Conservation (phyloP, 2,797 vertebrate species). For the Parauchenoglanis punctatus region DNA sequence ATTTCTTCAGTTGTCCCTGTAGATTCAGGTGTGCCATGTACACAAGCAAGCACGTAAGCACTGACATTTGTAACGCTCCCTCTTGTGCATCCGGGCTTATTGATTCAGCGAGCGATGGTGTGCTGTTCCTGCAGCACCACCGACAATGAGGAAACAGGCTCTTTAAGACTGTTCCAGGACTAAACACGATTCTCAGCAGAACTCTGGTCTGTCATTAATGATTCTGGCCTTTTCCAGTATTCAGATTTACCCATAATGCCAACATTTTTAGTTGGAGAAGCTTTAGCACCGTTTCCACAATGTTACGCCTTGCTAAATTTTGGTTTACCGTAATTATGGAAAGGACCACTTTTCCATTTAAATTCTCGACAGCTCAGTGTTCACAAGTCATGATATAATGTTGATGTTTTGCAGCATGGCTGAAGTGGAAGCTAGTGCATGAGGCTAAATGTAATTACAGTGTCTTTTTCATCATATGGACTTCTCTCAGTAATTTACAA, state of each 20-base stretch:
- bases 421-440: background rate
- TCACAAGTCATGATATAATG: background rate
- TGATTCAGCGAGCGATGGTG: slow-evolving; percentile 47
- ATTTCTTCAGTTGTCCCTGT: slow-evolving; percentile 8
- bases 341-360: background rate
- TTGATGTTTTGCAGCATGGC: background rate
- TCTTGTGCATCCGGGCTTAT: slow-evolving; percentile 41
- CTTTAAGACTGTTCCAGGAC: background rate
- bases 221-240: background rate
- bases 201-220: background rate
- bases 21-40: slow-evolving; percentile 30
- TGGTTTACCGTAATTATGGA: background rate
- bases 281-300: background rate
- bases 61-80: slow-evolving; percentile 46
- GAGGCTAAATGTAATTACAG: background rate
- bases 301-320: background rate
- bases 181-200: slow-evolving; percentile 4
- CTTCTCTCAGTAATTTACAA: background rate
- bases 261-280: background rate
- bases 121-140: background rate
- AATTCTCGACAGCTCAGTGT: background rate
- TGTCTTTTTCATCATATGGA: background rate
- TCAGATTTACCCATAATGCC: background rate
- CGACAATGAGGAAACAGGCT: slow-evolving; percentile 21
- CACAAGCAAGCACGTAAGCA: slow-evolving; percentile 33